Evolutionary conservation across 2,113 vertebrate genomes (phyloP), one percentile per base, ranked within the genome.

Genomic region (Narcine bancroftii): DNA sequence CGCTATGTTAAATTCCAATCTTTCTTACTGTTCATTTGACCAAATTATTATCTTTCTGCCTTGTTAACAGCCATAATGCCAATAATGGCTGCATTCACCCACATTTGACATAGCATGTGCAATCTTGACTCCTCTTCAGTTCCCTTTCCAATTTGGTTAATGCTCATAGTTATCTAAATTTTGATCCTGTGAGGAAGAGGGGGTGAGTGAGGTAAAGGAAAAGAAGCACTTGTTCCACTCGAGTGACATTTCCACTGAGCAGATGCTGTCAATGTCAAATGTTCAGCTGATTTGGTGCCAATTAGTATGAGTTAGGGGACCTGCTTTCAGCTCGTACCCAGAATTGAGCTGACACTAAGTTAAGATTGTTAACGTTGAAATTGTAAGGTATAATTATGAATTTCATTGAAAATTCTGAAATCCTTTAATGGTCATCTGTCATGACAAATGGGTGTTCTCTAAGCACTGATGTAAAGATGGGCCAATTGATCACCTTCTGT

Each of bases 261-360:
- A 50, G 6, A 21, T 10, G 77, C 24, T 45, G 42, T 29, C 77
- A 15, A 26, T 81, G 39, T 77, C 1, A 81, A 42, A 29, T 5
- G 2, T 47, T 29, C 76, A 29, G 77, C 77, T 21, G 21, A 26
- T 76, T 19, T 19, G 13, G 75, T 76, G 75, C 39, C 75, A 79
- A 79, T 79, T 79, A 79, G 69, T 72, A 79, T 79, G 76, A 79
- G 42, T 79, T 47, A 50, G 11, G 24, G 77, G 77, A 81, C 7
- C 9, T 9, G 77, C 42, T 81, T 9, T 24, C 45, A 81, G 7
- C 42, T 81, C 77, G 26, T 81, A 29, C 77, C 45, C 45, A 81
- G 21, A 63, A 24, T 81, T 45, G 45, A 29, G 42, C 75, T 21
- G 75, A 36, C 75, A 45, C 47, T 1, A 10, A 45, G 26, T 81